Conservation (phyloP, 2,888 invertebrate genomes). For the Himalopsyche anomala region DNA sequence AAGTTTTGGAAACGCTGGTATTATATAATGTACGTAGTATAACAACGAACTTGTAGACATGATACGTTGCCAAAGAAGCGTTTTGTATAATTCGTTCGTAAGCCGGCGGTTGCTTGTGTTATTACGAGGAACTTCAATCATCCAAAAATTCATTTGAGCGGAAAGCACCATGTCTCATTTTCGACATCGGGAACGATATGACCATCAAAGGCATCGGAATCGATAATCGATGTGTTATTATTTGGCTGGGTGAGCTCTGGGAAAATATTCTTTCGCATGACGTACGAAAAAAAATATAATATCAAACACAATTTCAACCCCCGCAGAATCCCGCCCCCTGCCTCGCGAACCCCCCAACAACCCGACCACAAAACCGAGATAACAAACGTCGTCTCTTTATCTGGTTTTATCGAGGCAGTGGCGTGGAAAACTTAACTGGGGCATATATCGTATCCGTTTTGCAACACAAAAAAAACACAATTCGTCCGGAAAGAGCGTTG, state of each 20-base stretch:
- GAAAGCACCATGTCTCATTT: slow-evolving; percentile 21
- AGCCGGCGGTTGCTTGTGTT: slow-evolving; percentile 1
- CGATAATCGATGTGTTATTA: slow-evolving; percentile 40
- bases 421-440: slow-evolving; percentile 2
- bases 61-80: too few relatives aligned
- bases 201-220: neutral
- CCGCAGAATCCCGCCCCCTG: neutral
- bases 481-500: too few relatives aligned
- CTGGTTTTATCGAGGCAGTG: slow-evolving; percentile 42
- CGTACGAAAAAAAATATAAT: slow-evolving; percentile 35
- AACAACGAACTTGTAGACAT: neutral
- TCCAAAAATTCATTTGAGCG: slow-evolving; percentile 13
- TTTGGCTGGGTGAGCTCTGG: slow-evolving; percentile 32
- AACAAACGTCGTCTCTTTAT: slow-evolving; percentile 58
- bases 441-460: too few relatives aligned
- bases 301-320: slow-evolving; percentile 36
- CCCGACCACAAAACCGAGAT: slow-evolving; percentile 40
- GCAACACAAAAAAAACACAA: too few relatives aligned
- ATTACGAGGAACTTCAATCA: slow-evolving; percentile 41
- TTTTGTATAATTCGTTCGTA: too few relatives aligned
- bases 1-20: too few relatives aligned
- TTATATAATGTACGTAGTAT: neutral
- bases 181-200: slow-evolving; percentile 17
- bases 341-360: neutral
- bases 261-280: slow-evolving; percentile 31